Evolutionary conservation across 2,113 vertebrate genomes (phyloP).

Genomic region (Passer domesticus): DNA sequence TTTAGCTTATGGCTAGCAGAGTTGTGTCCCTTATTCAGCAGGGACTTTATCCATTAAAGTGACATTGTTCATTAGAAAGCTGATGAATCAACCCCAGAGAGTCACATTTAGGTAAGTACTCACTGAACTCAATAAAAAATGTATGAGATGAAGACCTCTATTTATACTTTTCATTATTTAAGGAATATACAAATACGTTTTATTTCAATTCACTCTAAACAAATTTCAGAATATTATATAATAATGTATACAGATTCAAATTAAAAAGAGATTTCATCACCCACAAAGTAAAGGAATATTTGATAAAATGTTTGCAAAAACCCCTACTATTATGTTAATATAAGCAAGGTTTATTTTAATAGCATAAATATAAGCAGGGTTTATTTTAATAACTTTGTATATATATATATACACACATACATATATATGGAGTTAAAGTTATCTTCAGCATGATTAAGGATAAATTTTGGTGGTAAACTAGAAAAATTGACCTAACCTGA

Average conservation of each 20-base stretch:
- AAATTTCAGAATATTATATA: not conserved
- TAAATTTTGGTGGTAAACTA: conserved; percentile 44
- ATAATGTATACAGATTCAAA: not conserved
- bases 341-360: not conserved
- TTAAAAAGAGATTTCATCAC: not conserved
- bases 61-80: not conserved
- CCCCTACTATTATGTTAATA: not conserved
- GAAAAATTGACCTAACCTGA: conserved; percentile 40
- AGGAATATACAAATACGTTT: not conserved
- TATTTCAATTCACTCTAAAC: not conserved
- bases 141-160: not conserved
- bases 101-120: not conserved
- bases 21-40: not conserved
- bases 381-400: not conserved
- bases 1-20: not conserved
- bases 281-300: not conserved
- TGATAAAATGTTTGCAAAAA: not conserved
- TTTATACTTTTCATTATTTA: not conserved
- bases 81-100: not conserved
- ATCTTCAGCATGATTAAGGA: not conserved
- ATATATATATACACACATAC: too few relatives aligned
- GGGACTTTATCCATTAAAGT: not conserved
- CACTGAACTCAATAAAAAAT: not conserved
- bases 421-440: not conserved
- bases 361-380: not conserved